phyloP scores from a whole-genome alignment of 2,888 invertebrate species.

The Pachymerium ferrugineum region DNA sequence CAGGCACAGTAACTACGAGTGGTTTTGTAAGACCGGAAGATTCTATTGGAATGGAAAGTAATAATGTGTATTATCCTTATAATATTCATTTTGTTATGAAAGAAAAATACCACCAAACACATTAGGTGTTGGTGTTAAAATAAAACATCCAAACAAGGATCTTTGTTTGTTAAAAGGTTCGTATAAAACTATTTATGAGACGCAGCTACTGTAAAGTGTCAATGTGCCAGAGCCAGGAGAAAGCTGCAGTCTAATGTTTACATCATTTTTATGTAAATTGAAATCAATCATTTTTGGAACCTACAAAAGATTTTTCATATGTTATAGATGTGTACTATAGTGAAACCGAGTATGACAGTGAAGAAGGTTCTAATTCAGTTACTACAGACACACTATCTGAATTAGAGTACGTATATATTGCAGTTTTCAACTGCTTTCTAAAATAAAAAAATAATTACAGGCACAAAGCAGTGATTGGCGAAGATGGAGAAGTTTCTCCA shows the following conservation, averaged over 20 bases:
- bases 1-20: constrained; percentile 35
- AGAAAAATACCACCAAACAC: not conserved
- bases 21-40: constrained; percentile 35
- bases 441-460: too few relatives aligned
- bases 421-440: too few relatives aligned
- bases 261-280: too few relatives aligned
- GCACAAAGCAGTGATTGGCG: too few relatives aligned
- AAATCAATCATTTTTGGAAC: not conserved
- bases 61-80: not conserved
- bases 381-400: not conserved
- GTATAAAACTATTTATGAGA: too few relatives aligned
- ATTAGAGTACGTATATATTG: not conserved
- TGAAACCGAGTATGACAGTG: constrained; percentile 53
- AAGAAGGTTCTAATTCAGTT: constrained; percentile 17
- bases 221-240: too few relatives aligned
- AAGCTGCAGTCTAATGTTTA: too few relatives aligned
- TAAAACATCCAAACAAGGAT: too few relatives aligned
- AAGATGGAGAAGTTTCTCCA: too few relatives aligned
- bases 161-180: too few relatives aligned
- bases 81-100: not conserved
- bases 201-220: too few relatives aligned
- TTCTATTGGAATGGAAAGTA: constrained; percentile 34
- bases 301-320: constrained; percentile 20
- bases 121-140: too few relatives aligned
- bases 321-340: constrained; percentile 51